Base-by-base conservation (phyloP, 2,888 invertebrate genomes). In the Exephanes ischioxanthus region DNA sequence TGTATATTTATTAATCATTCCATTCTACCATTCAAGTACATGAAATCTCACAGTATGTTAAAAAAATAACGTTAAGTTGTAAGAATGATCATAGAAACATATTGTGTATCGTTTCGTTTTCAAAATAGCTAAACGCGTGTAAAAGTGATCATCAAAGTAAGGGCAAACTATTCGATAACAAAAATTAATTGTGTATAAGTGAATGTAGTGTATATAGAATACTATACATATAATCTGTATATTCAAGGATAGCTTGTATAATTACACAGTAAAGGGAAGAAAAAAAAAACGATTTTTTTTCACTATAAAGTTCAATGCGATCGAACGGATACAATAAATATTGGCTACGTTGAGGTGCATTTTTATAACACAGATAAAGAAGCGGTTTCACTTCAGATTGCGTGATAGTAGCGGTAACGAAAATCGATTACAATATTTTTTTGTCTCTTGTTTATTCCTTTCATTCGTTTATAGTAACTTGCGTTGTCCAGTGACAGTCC, bases 11-110 rank as follows among this genome's bases (percentile, higher is more conserved):
- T 89, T 89, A 86, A 77, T 78, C 33, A 19, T 84, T 73, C 22
- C 58, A 70, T 71, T 75, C 51, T 79, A 73, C 55, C 80, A 76
- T 66, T 82, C 68, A 53, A 84, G 58, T 90, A 91, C 87, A 90
- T 87, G 75, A 87, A 26, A 86, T 89, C 83, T 86, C 80, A 80
- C 83, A 88, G 72, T 30, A 37, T 76, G 67, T 78, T 88, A 89
- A 87, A 90, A 91, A 89, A 89, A 90, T 87, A 88, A 88, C 55
- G 82, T 85, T 87, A 85, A 83, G 80, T 85, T 72, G 85, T 88
- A 88, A 86, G 83, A 89, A 87, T 87, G 84, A 81, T 83, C 66
- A 79, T 87, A 87, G 86, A 90, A 87, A 88, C 86, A 80, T 63
- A 55, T 66, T 30, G 30, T 89, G 78, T 87, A 81, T 86, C 83